Evolutionary conservation across 2,797 vertebrate genomes (phyloP), one percentile per base, ranked within the genome.

Genomic region (Sebastes paucispinis): DNA sequence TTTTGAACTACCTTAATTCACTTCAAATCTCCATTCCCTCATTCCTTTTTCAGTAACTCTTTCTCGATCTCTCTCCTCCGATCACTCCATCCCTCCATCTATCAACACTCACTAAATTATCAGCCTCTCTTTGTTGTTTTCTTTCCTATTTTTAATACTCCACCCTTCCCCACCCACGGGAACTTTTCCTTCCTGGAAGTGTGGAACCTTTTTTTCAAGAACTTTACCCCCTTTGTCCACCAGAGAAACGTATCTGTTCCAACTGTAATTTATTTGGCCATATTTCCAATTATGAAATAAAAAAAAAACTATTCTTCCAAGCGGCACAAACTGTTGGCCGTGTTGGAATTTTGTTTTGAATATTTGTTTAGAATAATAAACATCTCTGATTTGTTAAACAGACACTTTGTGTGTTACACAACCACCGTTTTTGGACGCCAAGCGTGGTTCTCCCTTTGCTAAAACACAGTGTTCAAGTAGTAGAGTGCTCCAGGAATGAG

Each of bases 51-150:
- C 62, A 7, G 5, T 36, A 22, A 27, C 66, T 54, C 71, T 62
- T 50, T 65, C 31, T 16, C 29, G 20, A 14, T 63, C 68, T 50
- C 2, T 64, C 74, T 62, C 75, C 47, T 60, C 29, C 54, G 50
- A 27, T 60, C 39, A 58, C 47, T 73, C 58, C 62, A 50, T 80
- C 65, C 68, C 63, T 84, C 69, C 67, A 59, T 83, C 84, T 58
- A 24, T 83, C 80, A 77, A 47, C 79, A 63, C 52, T 73, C 39
- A 64, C 71, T 58, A 69, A 66, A 73, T 75, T n/a, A 70, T 66
- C 87, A 36, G 50, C 58, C 76, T 64, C 68, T 66, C 77, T 81
- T 43, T 65, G 31, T 71, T 80, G 52, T 83, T 78, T 82, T 65
- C 57, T 80, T 67, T 66, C 52, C 8, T 75, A 55, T 79, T 81